phyloP scores from a whole-genome alignment of 2,888 invertebrate species.

The Stegana nigrithorax region DNA sequence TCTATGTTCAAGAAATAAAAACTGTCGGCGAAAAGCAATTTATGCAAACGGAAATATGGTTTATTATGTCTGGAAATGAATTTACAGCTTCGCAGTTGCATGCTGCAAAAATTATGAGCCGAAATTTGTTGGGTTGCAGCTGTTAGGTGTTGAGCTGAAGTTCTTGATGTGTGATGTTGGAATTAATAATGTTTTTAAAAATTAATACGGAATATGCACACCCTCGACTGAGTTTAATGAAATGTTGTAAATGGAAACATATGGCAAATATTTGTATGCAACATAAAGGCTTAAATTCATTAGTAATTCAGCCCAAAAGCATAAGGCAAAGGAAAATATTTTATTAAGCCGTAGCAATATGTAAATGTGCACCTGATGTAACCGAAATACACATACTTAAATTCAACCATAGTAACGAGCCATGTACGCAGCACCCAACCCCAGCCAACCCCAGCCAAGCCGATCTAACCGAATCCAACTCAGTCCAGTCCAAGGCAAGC shows the following conservation, averaged over 20 bases:
- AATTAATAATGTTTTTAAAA: too few species aligned
- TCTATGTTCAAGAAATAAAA: conserved; percentile 45
- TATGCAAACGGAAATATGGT: conserved; percentile 50
- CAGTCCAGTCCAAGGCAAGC: too few species aligned
- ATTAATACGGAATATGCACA: too few species aligned
- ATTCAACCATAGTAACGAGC: too few species aligned
- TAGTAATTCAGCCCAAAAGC: not conserved
- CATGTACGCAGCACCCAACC: too few species aligned
- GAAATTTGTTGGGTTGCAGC: not conserved
- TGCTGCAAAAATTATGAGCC: not conserved
- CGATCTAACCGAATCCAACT: too few species aligned
- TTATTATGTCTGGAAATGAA: conserved; percentile 55
- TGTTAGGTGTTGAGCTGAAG: not conserved
- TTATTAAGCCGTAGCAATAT: conserved; percentile 44
- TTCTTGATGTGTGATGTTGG: not conserved
- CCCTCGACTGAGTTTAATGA: too few species aligned
- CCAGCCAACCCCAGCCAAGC: too few species aligned
- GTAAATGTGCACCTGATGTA: conserved; percentile 55
- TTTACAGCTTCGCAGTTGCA: conserved; percentile 33
- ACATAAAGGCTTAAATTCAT: not conserved
- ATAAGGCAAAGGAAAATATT: conserved; percentile 1
- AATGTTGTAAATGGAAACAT: not conserved
- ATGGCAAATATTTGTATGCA: not conserved
- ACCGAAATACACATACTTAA: conserved; percentile 45
- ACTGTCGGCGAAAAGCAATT: conserved; percentile 48